These are phyloP conservation scores for Clarias batrachus DNA, from an alignment of 2,113 vertebrate species.

Conservation along the genomic window DNA sequence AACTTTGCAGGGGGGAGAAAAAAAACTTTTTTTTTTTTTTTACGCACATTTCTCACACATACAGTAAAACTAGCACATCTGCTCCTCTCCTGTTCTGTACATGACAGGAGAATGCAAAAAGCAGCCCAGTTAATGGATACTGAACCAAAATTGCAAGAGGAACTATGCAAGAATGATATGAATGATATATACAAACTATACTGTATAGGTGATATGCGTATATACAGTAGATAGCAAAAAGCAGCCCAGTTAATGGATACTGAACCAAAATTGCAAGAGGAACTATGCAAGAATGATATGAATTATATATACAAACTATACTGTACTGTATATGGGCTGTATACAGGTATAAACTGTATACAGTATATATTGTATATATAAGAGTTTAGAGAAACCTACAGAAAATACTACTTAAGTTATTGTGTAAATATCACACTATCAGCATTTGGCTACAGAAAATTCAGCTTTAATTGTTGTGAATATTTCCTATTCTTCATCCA, in stretches of 20 bases:
- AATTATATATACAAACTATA: background rate
- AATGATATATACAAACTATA: slow-evolving; percentile 6
- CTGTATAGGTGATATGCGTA: no score
- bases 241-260: no score
- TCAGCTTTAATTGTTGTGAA: no score
- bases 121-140: no score
- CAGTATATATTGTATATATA: no score
- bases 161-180: background rate
- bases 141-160: background rate
- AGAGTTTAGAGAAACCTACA: no score
- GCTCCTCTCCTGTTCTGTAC: background rate
- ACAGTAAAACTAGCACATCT: background rate
- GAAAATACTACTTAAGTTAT: no score
- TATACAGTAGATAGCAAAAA: background rate
- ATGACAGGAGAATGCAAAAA: background rate
- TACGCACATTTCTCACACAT: background rate
- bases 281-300: background rate
- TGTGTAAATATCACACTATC: background rate
- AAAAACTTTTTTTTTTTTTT: background rate
- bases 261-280: background rate
- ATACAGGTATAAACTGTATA: no score
- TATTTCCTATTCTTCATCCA: background rate
- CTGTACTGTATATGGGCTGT: background rate
- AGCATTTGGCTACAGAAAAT: background rate
- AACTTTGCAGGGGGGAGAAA: background rate